These are phyloP conservation scores for Metacarcinus magister DNA, from an alignment of 2,888 invertebrate species.

Conservation along the genomic window DNA sequence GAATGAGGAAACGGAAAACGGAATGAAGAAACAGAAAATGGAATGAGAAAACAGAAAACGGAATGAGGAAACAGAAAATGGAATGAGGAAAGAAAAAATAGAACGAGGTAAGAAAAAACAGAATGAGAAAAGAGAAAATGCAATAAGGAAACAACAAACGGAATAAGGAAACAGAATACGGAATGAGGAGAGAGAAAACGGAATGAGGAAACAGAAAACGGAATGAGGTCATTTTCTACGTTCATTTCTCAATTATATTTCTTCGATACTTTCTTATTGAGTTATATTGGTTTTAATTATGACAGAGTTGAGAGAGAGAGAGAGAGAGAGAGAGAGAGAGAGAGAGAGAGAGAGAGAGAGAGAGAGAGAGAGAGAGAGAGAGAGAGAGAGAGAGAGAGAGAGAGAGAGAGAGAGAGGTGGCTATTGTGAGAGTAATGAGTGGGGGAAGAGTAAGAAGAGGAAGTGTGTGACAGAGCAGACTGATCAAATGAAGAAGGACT, in stretches of 20 bases:
- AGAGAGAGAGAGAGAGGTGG: neutral
- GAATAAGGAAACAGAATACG: too few relatives aligned
- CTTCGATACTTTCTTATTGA: too few relatives aligned
- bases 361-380: slow-evolving; percentile 26
- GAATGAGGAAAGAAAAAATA: neutral
- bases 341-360: slow-evolving; percentile 12
- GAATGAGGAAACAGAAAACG: too few relatives aligned
- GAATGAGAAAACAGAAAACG: neutral
- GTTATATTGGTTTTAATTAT: neutral
- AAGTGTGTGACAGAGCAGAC: too few relatives aligned
- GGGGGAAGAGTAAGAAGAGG: too few relatives aligned
- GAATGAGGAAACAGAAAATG: neutral
- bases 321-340: neutral
- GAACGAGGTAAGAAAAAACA: neutral
- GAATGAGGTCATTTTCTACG: too few relatives aligned
- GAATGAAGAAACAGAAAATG: slow-evolving; percentile 28
- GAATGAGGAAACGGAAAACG: slow-evolving; percentile 23
- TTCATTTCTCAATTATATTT: too few relatives aligned
- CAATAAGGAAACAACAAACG: too few relatives aligned
- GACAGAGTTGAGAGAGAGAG: neutral
- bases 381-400: slow-evolving; percentile 2
- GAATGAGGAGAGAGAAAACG: too few relatives aligned
- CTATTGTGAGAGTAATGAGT: neutral
- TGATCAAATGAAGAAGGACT: neutral
- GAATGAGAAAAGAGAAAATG: neutral